Base-by-base conservation (phyloP, 2,797 vertebrate species). In the Parauchenoglanis ngamensis region DNA sequence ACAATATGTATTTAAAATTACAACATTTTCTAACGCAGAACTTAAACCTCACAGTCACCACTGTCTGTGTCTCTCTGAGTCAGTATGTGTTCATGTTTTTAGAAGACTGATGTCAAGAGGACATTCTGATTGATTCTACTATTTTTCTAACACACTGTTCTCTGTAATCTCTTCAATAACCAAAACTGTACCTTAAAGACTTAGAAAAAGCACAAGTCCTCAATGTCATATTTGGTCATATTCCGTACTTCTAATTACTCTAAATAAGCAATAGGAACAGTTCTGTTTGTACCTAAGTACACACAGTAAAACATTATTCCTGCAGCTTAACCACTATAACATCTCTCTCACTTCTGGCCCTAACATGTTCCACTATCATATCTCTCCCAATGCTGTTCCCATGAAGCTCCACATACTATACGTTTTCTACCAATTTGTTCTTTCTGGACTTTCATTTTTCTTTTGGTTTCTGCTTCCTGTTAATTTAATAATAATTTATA, bases 101-200 rank as follows among this genome's bases (percentile, higher is more conserved):
- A 65, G 49, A 80, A 35, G 54, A 13, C 40, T 49, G 40, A 82
- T 1, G 13, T 67, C 40, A 65, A 63, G 4, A 59, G 52, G n/a
- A 56, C 76, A 57, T 2, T 17, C 15, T 65, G 61, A 8, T 82
- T 67, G 1, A n/a, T 12, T 54, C 21, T 17, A 79, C 56, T 23
- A 40, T 12, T 83, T 46, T 31, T 35, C 63, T 25, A 85, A 87
- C 88, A 86, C 61, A 44, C 68, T 13, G 12, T 87, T 87, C 82
- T 81, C 87, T 81, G 12, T 89, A 88, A 90, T 89, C 85, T 83
- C 76, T 84, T 46, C 86, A 76, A 86, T 85, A 90, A 78, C 68
- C 67, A 52, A n/a, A 76, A 77, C 85, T 87, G 84, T 86, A 89
- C 70, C 89, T 90, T 80, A 61, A 78, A 78, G 4, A 15, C 76